Base-by-base conservation (phyloP, 2,888 invertebrate genomes). In the Cylindroiulus punctatus region DNA sequence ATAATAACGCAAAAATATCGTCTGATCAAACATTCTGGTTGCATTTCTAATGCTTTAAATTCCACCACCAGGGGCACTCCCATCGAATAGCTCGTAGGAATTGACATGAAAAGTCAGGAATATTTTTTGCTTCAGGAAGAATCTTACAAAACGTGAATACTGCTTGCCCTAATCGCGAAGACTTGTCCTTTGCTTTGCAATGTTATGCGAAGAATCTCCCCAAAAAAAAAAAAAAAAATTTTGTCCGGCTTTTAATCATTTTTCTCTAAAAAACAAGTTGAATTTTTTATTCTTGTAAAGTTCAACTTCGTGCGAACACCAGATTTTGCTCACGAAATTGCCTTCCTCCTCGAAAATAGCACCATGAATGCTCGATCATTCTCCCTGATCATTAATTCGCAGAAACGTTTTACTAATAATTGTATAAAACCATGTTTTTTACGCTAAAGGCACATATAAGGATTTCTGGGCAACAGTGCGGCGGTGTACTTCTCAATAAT, bases 381-480 rank as follows among this genome's bases (percentile, higher is more conserved):
- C 1, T 36, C 22, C 42, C 4, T 1, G 5, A 32, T n/a, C 19
- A 8, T 85, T 85, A 36, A 57, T 52, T 76, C 57, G n/a, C 83
- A 86, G 52, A 4, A 5, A 81, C 82, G 22, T 0, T 85, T 82
- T 57, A 81, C 85, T 42, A 19, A 17, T 47, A 5, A 40, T 84
- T 84, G 82, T 36, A 17, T 36, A 40, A 82, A 40, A 42, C 82
- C 40, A 42, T 82, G 82, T 42, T 22, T 47, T 22, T 84, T 32
- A 32, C 36, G 30, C 52, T 19, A 65, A n/a, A 89, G 89, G 89
- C 89, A 22, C 89, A 89, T 85, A 89, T 89, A 12, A 89, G 89
- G 85, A 88, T 89, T 65, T 87, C 89, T 26, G 88, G 88, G 42
- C 89, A 89, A 86, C 89, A 89, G 86, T 89, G 89, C 81, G 89